Evolutionary conservation across 1,140 invertebrate genomes (phyloP), one percentile per base, ranked within the genome.

Genomic region (Arctopsyche grandis): DNA sequence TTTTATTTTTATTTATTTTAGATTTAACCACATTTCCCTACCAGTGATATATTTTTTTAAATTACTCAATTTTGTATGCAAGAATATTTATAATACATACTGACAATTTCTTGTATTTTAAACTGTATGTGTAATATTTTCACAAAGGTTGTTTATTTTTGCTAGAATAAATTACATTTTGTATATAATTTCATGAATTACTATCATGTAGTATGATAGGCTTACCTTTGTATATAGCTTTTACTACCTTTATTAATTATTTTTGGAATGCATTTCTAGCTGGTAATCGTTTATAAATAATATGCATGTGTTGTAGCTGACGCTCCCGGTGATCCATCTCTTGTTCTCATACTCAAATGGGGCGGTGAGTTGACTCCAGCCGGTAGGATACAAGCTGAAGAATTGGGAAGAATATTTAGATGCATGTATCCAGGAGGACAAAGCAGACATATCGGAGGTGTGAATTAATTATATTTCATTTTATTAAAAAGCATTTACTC

Each of bases 341-440:
- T 99, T 58, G 95, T 99, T 14, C 89, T 99, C 46, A 99, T 99
- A 81, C 89, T 99, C 29, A 99, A 99, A 90, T 99, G 99, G 98
- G 99, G 98, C 76, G 98, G 99, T 43, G 99, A 99, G 88, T 87
- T 99, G 83, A 99, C 99, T n/a, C 97, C 98, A 0, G 97, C 97
- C 0, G 98, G 98, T 16, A 91, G 96, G 75, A 95, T 98, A 26
- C 98, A 99, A 89, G 98, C 98, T 1, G 98, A 99, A 89, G 97
- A 99, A 87, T 87, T 99, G 38, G 99, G 99, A 4, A 91, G 97
- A 81, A 98, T 99, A 84, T 99, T 99, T 89, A 92, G 99, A 73
- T 99, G 98, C 91, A 98, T 99, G 94, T 99, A 99, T 89, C 98
- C 94, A 9, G 94, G 94, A 26, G 94, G 94, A 83, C 94, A 96